These are phyloP conservation scores for Napeogenes inachia DNA, from an alignment of 2,888 invertebrate genomes.

Conservation along the genomic window DNA sequence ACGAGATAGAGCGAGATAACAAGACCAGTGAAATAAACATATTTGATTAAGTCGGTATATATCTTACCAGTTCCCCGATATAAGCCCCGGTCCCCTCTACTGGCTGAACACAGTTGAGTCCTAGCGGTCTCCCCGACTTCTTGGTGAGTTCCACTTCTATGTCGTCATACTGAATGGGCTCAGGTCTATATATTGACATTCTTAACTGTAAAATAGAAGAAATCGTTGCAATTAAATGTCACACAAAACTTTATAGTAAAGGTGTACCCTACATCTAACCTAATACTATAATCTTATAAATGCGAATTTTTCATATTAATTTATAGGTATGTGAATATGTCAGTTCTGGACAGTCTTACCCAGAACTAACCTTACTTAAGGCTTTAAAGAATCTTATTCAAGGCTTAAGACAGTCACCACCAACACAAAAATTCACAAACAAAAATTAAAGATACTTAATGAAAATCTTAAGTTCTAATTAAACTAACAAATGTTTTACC, in stretches of 20 bases:
- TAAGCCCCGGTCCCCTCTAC: constrained; percentile 86
- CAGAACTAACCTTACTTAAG: too few species aligned
- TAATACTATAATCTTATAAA: too few species aligned
- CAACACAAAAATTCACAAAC: constrained; percentile 30
- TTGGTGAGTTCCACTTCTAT: constrained; percentile 90
- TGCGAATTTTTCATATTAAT: background rate
- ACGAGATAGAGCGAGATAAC: too few species aligned
- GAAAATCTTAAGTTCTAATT: background rate
- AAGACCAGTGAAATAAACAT: too few species aligned
- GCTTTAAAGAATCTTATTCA: too few species aligned
- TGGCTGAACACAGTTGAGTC: constrained; percentile 88
- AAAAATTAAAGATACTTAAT: background rate
- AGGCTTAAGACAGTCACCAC: too few species aligned
- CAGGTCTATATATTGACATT: constrained; percentile 88
- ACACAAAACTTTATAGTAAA: background rate
- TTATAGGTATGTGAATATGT: too few species aligned
- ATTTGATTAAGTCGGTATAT: background rate
- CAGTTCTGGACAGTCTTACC: too few species aligned
- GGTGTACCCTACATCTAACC: too few species aligned
- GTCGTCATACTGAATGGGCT: constrained; percentile 82
- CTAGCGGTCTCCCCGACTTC: constrained; percentile 92
- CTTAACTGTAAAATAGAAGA: constrained; percentile 79
- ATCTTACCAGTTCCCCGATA: constrained; percentile 92
- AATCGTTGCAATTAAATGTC: background rate
- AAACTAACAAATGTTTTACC: constrained; percentile 37